These are phyloP conservation scores for Eupithecia centaureata DNA, from an alignment of 2,888 invertebrate species.

Conservation along the genomic window DNA sequence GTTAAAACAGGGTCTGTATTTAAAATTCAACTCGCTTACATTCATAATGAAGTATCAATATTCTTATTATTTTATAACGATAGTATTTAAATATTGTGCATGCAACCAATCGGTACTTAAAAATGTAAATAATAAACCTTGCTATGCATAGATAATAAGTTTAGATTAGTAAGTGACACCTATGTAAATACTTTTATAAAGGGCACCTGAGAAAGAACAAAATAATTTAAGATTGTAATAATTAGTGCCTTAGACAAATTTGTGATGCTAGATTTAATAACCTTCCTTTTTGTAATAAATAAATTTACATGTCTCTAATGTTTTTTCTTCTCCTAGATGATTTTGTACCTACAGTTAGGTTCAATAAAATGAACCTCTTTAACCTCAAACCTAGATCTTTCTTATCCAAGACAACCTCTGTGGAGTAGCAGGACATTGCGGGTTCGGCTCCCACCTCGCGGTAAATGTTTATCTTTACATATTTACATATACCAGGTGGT, in stretches of 20 bases:
- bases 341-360: neutral
- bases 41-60: neutral
- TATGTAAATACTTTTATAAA: constrained; percentile 35
- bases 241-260: constrained; percentile 70
- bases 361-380: neutral
- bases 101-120: neutral
- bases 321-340: neutral
- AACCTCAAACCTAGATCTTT: neutral
- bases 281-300: constrained; percentile 14
- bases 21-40: too few relatives aligned
- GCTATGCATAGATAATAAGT: neutral
- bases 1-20: too few relatives aligned
- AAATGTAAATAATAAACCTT: neutral
- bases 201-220: constrained; percentile 65
- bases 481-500: too few relatives aligned
- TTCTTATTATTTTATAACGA: neutral
- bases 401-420: neutral
- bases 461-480: neutral
- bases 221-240: constrained; percentile 44
- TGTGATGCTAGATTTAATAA: constrained; percentile 70
- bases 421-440: neutral
- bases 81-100: neutral
- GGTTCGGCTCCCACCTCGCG: neutral
- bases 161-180: neutral
- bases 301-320: neutral